Evolutionary conservation across 2,888 invertebrate genomes (phyloP).

Genomic region (Cephus spinipes): DNA sequence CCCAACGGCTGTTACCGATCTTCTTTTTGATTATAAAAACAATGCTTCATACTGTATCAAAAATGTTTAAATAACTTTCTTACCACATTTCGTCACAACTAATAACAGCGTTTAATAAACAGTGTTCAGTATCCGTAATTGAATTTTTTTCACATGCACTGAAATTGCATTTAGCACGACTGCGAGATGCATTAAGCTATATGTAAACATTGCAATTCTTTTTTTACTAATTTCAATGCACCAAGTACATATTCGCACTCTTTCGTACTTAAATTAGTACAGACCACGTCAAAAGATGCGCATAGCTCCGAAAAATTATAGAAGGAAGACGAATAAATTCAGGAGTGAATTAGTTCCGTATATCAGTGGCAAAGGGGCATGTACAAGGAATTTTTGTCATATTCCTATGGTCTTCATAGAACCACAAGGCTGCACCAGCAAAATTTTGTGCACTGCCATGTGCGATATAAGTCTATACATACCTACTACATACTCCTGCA

Average conservation of each 20-base stretch:
- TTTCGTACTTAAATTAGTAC: too few species aligned
- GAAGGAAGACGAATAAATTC: too few species aligned
- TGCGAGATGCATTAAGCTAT: too few species aligned
- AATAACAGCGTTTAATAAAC: not conserved
- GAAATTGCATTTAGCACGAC: too few species aligned
- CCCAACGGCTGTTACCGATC: not conserved
- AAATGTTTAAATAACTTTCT: not conserved
- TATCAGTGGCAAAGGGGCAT: too few species aligned
- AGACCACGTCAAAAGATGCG: too few species aligned
- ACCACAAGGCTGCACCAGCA: not conserved
- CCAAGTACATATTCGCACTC: too few species aligned
- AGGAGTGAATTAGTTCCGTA: too few species aligned
- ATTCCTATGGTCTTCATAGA: not conserved
- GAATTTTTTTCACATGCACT: too few species aligned
- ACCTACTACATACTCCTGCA: not conserved
- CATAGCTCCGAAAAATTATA: too few species aligned
- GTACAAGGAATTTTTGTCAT: not conserved
- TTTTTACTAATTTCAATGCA: too few species aligned
- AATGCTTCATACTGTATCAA: not conserved
- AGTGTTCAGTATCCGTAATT: not conserved
- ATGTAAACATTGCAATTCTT: too few species aligned
- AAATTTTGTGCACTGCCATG: not conserved
- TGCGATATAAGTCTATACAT: not conserved
- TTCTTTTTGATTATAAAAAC: not conserved
- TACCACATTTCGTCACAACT: not conserved